Base-by-base conservation (phyloP, 2,888 invertebrate species). In the Ophioninae sp. region DNA sequence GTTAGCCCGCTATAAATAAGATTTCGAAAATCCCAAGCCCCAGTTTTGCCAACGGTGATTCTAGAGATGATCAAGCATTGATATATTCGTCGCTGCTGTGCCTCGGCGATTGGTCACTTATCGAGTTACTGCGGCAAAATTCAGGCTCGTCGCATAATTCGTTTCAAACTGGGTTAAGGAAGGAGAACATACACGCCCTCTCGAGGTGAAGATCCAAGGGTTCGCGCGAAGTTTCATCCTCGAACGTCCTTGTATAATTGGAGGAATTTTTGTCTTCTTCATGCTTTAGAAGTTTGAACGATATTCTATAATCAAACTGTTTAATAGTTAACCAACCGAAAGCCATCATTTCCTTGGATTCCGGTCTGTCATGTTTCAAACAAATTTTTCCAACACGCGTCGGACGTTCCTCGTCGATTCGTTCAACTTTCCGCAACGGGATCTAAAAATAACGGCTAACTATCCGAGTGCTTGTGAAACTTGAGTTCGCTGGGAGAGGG, bases 141-240 rank as follows among this genome's bases (percentile, higher is more conserved):
- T 59, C 39, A 59, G 21, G 72, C 72, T 13, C 39, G 41, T 41
- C 59, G 59, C 41, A 59, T 61, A 59, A 72, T 72, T 41, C 7
- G 39, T 21, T 41, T 61, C 37, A 57, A 72, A 59, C n/a, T 72
- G 59, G 72, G 59, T 59, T 72, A 59, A 20, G 37, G 59, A 59
- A 72, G 59, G 20, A 37, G 30, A 17, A 37, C 23, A 30, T n/a
- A n/a, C n/a, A n/a, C 59, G 59, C 17, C 6, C 2, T 17, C 21
- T 37, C 50, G 50, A 13, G 20, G 20, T 37, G 57, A 21, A n/a
- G 10, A 70, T 37, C 57, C 39, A 30, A 59, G 7, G 21, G 20
- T 59, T 59, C 21, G 59, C 59, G 21, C 13, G 44, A 44, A 44
- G 44, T 44, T 13, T 44, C 44, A 13, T 44, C 7, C n/a, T 59